phyloP scores from a whole-genome alignment of 2,113 vertebrate species.

The Tyto alba region DNA sequence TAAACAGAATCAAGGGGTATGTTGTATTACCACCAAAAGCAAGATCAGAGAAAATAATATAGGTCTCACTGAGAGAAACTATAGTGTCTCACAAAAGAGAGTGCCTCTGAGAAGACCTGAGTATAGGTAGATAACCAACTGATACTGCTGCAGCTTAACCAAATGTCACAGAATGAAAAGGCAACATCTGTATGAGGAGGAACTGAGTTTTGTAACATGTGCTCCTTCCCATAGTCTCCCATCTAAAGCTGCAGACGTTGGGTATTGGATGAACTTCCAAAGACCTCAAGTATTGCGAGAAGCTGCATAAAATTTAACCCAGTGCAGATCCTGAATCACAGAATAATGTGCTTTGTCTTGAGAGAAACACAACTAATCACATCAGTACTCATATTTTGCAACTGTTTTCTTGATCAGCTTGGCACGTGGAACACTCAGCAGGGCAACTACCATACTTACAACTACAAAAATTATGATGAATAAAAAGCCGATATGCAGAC shows the following conservation, averaged over 20 bases:
- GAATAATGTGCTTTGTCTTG: neutral
- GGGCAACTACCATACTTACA: neutral
- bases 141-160: neutral
- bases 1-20: neutral
- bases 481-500: slow-evolving; percentile 14
- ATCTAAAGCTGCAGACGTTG: neutral
- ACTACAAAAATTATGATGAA: neutral
- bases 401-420: neutral
- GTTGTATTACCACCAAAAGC: neutral
- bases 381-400: neutral
- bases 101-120: neutral
- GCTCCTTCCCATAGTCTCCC: neutral
- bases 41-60: neutral
- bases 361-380: neutral
- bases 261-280: neutral
- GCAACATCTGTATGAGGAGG: neutral
- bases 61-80: neutral
- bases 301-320: neutral
- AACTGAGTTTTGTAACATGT: neutral
- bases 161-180: neutral
- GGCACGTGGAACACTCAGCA: neutral
- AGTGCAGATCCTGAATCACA: neutral
- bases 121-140: neutral
- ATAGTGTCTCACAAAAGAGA: neutral
- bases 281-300: neutral